Conservation (phyloP, 2,797 vertebrate species). For the Eutrigla gurnardus region DNA sequence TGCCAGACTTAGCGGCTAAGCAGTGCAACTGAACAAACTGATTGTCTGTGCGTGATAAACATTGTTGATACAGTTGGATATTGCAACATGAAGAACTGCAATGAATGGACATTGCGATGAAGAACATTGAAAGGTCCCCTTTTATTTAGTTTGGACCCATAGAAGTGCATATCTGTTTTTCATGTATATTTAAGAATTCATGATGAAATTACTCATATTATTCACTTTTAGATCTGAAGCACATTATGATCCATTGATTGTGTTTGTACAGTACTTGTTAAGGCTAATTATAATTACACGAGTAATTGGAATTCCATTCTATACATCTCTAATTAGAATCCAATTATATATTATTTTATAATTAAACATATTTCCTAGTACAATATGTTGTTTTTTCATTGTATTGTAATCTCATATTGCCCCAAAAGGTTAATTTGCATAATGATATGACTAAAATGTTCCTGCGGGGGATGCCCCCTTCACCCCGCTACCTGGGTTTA, state of each 20-base stretch:
- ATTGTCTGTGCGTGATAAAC: neutral
- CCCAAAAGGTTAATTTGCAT: neutral
- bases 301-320: too few relatives aligned
- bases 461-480: neutral
- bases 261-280: neutral
- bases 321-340: neutral
- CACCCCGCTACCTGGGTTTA: neutral
- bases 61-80: neutral
- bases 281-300: neutral
- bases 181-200: neutral
- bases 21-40: conserved; percentile 5
- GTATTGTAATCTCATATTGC: neutral
- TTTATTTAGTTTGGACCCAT: neutral
- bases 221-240: neutral
- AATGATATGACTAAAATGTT: neutral
- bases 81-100: neutral
- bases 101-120: too few relatives aligned
- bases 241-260: neutral
- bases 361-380: too few relatives aligned
- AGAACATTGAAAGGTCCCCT: neutral
- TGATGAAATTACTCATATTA: neutral
- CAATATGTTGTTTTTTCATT: neutral
- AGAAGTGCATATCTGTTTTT: neutral
- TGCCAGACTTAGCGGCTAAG: neutral
- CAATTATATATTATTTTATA: neutral